These are phyloP conservation scores for Oostethus manadensis DNA, from an alignment of 2,113 vertebrate species.

Conservation along the genomic window DNA sequence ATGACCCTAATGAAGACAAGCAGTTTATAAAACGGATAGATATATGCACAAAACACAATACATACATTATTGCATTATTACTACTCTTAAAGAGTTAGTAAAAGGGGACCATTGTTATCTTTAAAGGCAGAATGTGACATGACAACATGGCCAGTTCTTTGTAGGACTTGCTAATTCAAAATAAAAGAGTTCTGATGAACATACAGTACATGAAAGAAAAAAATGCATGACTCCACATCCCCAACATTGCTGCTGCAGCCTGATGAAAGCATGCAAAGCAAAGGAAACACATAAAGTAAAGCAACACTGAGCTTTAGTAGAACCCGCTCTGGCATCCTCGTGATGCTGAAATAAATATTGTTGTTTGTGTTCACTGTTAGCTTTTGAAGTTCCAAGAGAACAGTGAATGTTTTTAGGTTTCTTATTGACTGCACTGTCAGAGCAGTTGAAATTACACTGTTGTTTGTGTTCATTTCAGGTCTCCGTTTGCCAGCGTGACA, in stretches of 20 bases:
- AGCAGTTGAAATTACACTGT: slow-evolving; percentile 11
- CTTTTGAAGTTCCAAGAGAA: slow-evolving; percentile 19
- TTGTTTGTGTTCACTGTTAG: slow-evolving; percentile 28
- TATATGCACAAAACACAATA: no score
- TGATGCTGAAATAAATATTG: slow-evolving; percentile 32
- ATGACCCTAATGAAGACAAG: no score
- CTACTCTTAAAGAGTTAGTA: no score
- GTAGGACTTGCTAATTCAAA: background rate
- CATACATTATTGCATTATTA: no score
- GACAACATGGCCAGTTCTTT: background rate
- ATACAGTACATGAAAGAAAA: background rate
- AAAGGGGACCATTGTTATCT: no score
- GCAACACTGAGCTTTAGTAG: background rate
- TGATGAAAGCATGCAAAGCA: background rate
- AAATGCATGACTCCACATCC: background rate
- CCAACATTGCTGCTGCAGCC: background rate
- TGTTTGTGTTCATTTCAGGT: slow-evolving; percentile 67
- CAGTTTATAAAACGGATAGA: no score
- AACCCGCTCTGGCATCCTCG: slow-evolving; percentile 1
- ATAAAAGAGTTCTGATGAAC: background rate
- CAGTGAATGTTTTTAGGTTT: slow-evolving; percentile 20
- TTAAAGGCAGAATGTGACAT: background rate
- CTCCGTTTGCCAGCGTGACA: slow-evolving; percentile 88
- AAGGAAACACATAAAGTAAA: slow-evolving; percentile 10
- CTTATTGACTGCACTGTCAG: background rate